Base-by-base conservation (phyloP, 2,888 invertebrate species). In the Drepana falcataria region DNA sequence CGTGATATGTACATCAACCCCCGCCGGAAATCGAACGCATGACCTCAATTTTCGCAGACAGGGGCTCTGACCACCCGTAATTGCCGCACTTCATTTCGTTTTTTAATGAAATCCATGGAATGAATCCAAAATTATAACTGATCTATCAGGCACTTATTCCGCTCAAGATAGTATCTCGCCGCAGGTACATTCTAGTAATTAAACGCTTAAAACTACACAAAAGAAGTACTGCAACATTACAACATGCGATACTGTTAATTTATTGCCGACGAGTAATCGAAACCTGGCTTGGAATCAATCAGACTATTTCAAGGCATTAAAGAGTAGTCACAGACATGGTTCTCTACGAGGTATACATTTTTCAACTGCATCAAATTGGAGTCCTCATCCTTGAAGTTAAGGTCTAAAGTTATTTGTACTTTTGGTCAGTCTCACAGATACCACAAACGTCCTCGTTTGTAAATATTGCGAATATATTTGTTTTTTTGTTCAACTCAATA, bases 261-360 rank as follows among this genome's bases (percentile, higher is more conserved):
- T 77, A 79, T 72, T 69, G 63, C 64, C 59, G 53, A 57, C 62
- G 57, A 68, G 68, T 66, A 73, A 77, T 75, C 66, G 66, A 75
- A 65, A 68, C 61, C 66, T 59, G 68, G 57, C 63, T 59, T 68
- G 68, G 57, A 74, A 75, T 78, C 79, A 79, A 75, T 79, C 78
- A 78, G 73, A 61, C 65, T 56, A 62, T 64, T 64, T 61, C 47
- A 58, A 59, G 59, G 57, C 68, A 64, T 64, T 61, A 66, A 74
- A 74, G 66, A 66, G 69, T 63, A 61, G 63, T 47, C 54, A 49
- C 47, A 47, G 48, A 52, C 57, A 49, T 56, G 57, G 58, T 58
- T 55, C 48, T 40, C 34, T 5, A 35, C 35, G 2, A 35, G 35
- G 5, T 34, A 7, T 40, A 34, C 33, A 40, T 51, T 40, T 37